phyloP scores from a whole-genome alignment of 1,140 invertebrate species.

The Meteorus sp. region DNA sequence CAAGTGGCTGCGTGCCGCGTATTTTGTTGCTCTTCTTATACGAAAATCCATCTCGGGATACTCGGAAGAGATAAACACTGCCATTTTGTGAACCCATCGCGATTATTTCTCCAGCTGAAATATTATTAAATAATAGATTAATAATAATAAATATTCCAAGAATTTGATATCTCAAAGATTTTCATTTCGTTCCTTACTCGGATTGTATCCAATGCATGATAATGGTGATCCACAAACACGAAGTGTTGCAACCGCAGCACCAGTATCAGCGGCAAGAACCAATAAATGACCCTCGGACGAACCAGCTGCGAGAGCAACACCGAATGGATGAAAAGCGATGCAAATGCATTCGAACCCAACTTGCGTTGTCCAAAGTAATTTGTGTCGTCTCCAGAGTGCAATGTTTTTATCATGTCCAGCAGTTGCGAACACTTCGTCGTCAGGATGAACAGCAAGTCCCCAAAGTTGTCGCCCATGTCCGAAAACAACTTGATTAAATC shows the following conservation, averaged over 20 bases:
- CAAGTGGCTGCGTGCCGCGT: constrained; percentile 76
- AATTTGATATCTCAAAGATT: too few species aligned
- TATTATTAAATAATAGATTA: too few species aligned
- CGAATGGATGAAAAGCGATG: constrained; percentile 84
- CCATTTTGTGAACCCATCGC: constrained; percentile 91
- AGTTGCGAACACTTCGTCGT: constrained; percentile 89
- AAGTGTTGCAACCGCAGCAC: constrained; percentile 78
- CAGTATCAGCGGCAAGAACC: constrained; percentile 81
- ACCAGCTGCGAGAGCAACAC: constrained; percentile 82
- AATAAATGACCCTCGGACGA: constrained; percentile 86
- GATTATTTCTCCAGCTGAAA: constrained; percentile 83
- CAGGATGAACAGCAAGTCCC: constrained; percentile 86
- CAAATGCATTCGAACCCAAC: constrained; percentile 82
- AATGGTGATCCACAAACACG: constrained; percentile 83
- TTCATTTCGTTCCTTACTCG: constrained; percentile 65
- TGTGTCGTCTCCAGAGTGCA: constrained; percentile 85
- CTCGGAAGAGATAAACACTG: constrained; percentile 81
- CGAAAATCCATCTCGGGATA: constrained; percentile 82
- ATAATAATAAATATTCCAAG: too few species aligned
- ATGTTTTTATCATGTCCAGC: constrained; percentile 91
- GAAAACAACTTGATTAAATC: constrained; percentile 89
- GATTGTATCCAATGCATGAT: constrained; percentile 83
- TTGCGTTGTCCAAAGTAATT: constrained; percentile 85
- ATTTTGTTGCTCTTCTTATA: constrained; percentile 89
- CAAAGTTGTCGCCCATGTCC: constrained; percentile 90